phyloP scores from a whole-genome alignment of 2,888 invertebrate species.

The Tridacna crocea region DNA sequence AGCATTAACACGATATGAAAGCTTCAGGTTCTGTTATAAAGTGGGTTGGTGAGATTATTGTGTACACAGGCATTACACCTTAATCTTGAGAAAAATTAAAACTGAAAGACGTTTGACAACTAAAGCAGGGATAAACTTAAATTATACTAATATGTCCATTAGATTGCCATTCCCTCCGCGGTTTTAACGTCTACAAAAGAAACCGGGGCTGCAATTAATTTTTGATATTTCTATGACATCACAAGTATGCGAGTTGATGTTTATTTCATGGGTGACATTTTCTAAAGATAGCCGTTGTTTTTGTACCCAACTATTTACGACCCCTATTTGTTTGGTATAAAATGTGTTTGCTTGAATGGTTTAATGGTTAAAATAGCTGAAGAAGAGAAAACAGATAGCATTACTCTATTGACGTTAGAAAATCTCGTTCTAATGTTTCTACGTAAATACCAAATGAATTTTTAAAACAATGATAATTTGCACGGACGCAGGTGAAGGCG shows the following conservation, averaged over 20 bases:
- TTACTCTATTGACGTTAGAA: neutral
- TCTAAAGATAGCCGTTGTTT: constrained; percentile 11
- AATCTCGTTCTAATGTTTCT: neutral
- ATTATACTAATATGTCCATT: constrained; percentile 32
- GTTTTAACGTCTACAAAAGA: neutral
- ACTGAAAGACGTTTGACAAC: constrained; percentile 10
- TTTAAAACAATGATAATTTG: neutral
- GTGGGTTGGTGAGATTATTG: neutral
- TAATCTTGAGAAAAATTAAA: constrained; percentile 21
- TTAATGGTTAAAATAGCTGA: neutral
- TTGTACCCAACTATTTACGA: constrained; percentile 16
- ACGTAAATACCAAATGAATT: neutral
- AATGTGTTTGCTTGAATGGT: constrained; percentile 2
- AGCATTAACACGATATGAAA: neutral
- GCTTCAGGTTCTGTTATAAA: neutral
- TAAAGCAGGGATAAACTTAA: constrained; percentile 13
- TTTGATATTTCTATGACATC: constrained; percentile 1
- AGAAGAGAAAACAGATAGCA: constrained; percentile 11
- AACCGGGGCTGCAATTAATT: constrained; percentile 2
- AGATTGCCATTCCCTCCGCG: constrained; percentile 1
- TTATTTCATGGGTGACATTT: neutral
- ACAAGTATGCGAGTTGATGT: constrained; percentile 5
- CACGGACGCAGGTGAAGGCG: neutral
- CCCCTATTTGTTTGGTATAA: constrained; percentile 16
- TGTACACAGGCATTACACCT: neutral